Percentiles rank a stretch among this genome's conserved stretches.
phyloP scores from a whole-genome alignment of 2,113 vertebrate genomes.

The Peromyscus polionotus region DNA sequence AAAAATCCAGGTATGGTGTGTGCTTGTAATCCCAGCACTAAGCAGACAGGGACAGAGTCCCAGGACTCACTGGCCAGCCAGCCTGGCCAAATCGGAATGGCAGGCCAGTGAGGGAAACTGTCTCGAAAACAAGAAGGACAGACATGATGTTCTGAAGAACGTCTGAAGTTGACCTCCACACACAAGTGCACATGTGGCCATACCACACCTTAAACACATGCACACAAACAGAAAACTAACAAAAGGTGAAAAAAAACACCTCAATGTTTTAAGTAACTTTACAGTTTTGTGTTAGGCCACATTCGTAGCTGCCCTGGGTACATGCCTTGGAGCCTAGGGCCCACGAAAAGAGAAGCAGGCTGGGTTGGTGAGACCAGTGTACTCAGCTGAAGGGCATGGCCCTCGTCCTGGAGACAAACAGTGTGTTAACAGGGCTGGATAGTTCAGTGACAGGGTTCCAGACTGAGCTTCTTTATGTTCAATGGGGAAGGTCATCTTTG shows the following conservation, averaged over 20 bases:
- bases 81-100: neutral
- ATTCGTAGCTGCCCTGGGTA: neutral
- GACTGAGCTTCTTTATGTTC: neutral
- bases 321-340: neutral
- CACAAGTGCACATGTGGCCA: neutral
- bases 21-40: neutral
- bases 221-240: neutral
- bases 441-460: neutral
- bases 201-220: neutral
- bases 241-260: neutral
- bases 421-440: neutral
- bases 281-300: neutral
- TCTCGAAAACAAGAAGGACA: neutral
- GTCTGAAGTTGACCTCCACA: neutral
- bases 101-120: neutral
- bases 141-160: neutral
- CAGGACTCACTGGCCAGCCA: neutral
- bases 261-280: neutral
- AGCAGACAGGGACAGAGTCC: neutral
- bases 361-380: accelerated
- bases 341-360: accelerated
- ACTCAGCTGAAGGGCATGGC: neutral
- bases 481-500: neutral
- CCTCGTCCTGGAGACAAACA: neutral
- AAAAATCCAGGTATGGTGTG: neutral